Evolutionary conservation across 2,888 invertebrate genomes (phyloP).

Genomic region (Acronicta aceris): DNA sequence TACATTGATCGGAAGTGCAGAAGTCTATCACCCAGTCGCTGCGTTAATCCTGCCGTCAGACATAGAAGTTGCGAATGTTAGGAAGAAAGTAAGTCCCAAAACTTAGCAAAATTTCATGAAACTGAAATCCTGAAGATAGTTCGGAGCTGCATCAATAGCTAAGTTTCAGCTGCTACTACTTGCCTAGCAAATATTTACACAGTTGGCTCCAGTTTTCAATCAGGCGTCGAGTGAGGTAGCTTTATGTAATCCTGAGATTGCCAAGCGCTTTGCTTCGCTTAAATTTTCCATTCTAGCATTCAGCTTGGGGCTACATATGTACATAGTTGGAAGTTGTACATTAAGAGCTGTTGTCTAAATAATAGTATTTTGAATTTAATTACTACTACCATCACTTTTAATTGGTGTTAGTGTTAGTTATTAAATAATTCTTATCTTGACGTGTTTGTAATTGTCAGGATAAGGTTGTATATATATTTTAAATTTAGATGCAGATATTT

Average conservation of each 20-base stretch:
- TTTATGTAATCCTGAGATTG: conserved; percentile 50
- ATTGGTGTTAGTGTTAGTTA: too few relatives aligned
- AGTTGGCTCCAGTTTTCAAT: conserved; percentile 44
- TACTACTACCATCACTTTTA: too few relatives aligned
- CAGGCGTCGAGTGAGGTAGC: conserved; percentile 16
- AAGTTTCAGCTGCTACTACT: neutral
- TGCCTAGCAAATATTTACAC: conserved; percentile 30
- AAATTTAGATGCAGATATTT: too few relatives aligned
- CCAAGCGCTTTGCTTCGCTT: conserved; percentile 11
- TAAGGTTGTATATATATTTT: too few relatives aligned
- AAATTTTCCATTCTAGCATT: conserved; percentile 22
- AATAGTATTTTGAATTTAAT: neutral
- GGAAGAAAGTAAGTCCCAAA: neutral
- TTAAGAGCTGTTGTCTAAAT: neutral
- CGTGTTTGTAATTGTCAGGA: too few relatives aligned
- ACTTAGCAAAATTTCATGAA: neutral
- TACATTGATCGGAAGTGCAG: too few relatives aligned
- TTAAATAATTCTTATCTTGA: too few relatives aligned
- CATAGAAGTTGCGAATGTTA: neutral
- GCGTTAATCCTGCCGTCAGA: neutral
- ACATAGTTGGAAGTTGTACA: neutral
- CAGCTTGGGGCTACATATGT: conserved; percentile 3
- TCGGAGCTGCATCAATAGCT: conserved; percentile 14
- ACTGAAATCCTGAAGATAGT: neutral
- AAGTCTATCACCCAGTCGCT: too few relatives aligned